These are phyloP conservation scores for Typhlichthys eigenmanni DNA, from an alignment of 2,797 vertebrate genomes.

Conservation along the genomic window DNA sequence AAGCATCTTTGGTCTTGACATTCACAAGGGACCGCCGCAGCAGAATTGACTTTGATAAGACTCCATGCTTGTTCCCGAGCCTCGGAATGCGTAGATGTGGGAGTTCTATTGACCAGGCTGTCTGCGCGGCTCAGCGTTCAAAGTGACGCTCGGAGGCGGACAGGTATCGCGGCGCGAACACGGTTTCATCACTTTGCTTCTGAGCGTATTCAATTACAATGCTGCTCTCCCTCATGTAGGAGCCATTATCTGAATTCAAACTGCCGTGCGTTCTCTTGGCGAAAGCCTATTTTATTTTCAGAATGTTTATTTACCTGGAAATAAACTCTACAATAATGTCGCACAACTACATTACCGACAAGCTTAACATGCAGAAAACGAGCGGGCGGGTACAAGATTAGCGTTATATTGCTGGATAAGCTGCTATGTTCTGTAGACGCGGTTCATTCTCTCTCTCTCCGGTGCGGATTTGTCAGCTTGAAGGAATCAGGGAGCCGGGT, in stretches of 20 bases:
- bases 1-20: constrained; percentile 20
- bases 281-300: constrained; percentile 11
- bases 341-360: constrained; percentile 9
- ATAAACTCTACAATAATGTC: constrained; percentile 10
- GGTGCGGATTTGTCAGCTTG: constrained; percentile 7
- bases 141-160: constrained; percentile 20
- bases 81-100: constrained; percentile 22
- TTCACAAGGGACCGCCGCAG: constrained; percentile 27
- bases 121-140: constrained; percentile 24
- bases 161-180: constrained; percentile 29
- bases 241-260: background rate
- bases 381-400: constrained; percentile 14
- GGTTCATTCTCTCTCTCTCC: background rate
- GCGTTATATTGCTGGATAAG: background rate
- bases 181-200: constrained; percentile 1
- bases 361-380: constrained; percentile 23
- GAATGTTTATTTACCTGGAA: constrained; percentile 1
- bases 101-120: constrained; percentile 24
- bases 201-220: constrained; percentile 33
- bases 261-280: constrained; percentile 30
- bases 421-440: constrained; percentile 7
- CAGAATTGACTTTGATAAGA: constrained; percentile 21
- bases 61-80: too few species aligned
- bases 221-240: constrained; percentile 19
- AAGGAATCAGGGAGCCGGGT: constrained; percentile 3